Evolutionary conservation across 2,113 vertebrate species (phyloP).

Genomic region (Capreolus pygargus): DNA sequence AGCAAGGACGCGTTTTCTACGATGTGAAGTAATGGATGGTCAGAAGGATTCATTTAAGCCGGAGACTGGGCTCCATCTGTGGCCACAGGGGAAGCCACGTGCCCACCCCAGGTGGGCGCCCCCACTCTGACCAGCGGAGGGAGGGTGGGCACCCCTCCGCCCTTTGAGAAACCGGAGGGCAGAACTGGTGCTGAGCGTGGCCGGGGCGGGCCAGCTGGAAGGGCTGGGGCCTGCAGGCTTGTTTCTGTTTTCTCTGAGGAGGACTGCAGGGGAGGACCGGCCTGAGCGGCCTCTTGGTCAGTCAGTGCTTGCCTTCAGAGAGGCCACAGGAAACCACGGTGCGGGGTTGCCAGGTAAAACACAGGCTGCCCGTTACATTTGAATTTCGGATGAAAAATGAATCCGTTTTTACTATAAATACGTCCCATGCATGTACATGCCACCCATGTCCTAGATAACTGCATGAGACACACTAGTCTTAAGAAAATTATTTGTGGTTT

Average conservation of each 20-base stretch:
- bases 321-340: not conserved
- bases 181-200: rapidly evolving
- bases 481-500: not conserved
- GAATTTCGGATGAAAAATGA: not conserved
- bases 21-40: not conserved
- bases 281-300: not conserved
- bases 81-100: not conserved
- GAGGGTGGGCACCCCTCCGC: rapidly evolving
- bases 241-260: not conserved
- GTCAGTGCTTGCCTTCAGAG: not conserved
- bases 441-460: not conserved
- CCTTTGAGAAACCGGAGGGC: not conserved
- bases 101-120: too few relatives aligned
- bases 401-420: not conserved
- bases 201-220: rapidly evolving
- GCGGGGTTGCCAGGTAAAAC: not conserved
- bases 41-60: not conserved
- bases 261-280: not conserved
- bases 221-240: too few relatives aligned
- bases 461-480: not conserved
- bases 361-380: not conserved
- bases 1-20: rapidly evolving
- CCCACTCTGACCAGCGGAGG: too few relatives aligned
- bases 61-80: not conserved
- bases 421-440: not conserved